These are phyloP conservation scores for Zootermopsis nevadensis DNA, from an alignment of 2,888 invertebrate genomes.

Conservation along the genomic window DNA sequence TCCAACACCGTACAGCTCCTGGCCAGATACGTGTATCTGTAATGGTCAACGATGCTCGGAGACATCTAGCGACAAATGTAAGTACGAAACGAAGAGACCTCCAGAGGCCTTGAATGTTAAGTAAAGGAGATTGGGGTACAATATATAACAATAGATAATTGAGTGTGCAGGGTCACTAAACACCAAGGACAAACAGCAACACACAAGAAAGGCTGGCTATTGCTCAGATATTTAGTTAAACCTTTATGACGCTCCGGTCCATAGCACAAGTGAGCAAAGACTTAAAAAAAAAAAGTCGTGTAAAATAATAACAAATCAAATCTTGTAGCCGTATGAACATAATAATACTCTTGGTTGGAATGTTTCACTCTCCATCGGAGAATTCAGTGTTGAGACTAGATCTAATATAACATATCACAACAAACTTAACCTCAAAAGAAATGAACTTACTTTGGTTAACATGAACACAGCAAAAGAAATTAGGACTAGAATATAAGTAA, in stretches of 20 bases:
- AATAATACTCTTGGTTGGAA: slow-evolving; percentile 11
- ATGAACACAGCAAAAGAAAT: slow-evolving; percentile 49
- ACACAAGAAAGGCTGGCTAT: slow-evolving; percentile 54
- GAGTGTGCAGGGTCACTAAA: slow-evolving; percentile 52
- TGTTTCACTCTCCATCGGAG: not conserved
- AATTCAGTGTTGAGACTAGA: slow-evolving; percentile 35
- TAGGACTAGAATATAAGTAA: slow-evolving; percentile 46
- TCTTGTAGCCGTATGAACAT: not conserved
- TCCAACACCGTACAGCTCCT: too few relatives aligned
- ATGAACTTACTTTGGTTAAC: slow-evolving; percentile 35
- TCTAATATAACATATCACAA: slow-evolving; percentile 41
- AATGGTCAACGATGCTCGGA: too few relatives aligned
- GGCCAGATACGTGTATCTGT: too few relatives aligned
- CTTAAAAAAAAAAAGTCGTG: not conserved
- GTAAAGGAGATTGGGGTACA: slow-evolving; percentile 38
- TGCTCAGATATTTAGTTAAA: slow-evolving; percentile 45
- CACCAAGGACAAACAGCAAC: slow-evolving; percentile 54
- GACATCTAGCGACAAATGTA: too few relatives aligned
- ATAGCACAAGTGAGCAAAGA: slow-evolving; percentile 42
- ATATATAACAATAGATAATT: slow-evolving; percentile 47
- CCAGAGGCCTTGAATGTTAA: slow-evolving; percentile 38
- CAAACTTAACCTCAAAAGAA: slow-evolving; percentile 40
- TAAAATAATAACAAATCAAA: slow-evolving; percentile 15
- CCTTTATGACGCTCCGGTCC: slow-evolving; percentile 16
- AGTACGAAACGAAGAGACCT: slow-evolving; percentile 23